Evolutionary conservation across 2,888 invertebrate genomes (phyloP).

Genomic region (Andricus curvator): DNA sequence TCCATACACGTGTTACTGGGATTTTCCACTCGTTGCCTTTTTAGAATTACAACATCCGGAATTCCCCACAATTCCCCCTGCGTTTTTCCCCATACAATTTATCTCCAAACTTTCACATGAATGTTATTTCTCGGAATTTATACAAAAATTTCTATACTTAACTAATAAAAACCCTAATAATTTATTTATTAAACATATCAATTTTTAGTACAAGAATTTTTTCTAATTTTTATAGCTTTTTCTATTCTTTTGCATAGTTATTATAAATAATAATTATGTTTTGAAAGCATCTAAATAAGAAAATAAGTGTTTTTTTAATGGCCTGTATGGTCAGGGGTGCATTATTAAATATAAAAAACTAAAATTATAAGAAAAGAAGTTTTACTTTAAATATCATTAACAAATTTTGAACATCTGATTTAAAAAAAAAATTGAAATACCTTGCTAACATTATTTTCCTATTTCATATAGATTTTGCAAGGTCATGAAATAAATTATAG

Average conservation of each 20-base stretch:
- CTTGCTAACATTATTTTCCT: not conserved
- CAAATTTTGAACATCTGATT: no score
- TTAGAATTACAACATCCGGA: not conserved
- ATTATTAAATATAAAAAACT: no score
- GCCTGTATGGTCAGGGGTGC: no score
- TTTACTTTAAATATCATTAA: no score
- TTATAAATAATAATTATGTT: no score
- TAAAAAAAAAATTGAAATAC: no score
- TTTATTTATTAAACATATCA: not conserved
- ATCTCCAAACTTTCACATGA: not conserved
- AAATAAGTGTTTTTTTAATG: no score
- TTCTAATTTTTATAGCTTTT: no score
- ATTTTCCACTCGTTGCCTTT: conserved; percentile 4
- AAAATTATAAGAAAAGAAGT: no score
- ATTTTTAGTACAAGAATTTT: not conserved
- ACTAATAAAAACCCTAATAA: not conserved
- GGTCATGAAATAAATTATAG: not conserved
- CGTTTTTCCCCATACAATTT: not conserved
- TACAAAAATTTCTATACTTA: not conserved
- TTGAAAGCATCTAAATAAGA: no score
- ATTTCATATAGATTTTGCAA: not conserved
- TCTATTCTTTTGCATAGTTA: no score
- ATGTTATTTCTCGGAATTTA: not conserved
- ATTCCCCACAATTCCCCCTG: not conserved
- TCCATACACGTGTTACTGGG: not conserved